Percentiles rank a stretch among this genome's conserved stretches.
Conservation (phyloP, 2,113 vertebrate genomes). For the Cnemophilus loriae region DNA sequence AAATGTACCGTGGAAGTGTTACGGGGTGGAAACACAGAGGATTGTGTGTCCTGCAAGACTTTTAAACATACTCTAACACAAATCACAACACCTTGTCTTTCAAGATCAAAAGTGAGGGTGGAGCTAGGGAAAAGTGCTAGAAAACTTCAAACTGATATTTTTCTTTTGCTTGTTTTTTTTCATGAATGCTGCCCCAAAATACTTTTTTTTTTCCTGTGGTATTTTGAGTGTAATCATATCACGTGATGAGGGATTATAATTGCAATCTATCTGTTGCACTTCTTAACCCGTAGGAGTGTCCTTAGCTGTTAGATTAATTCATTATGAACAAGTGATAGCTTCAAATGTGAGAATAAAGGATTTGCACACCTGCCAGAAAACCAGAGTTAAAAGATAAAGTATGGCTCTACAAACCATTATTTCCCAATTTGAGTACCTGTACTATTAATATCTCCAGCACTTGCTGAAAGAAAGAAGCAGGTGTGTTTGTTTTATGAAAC, state of each 20-base stretch:
- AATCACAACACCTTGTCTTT: background rate
- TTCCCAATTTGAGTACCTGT: background rate
- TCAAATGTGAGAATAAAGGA: background rate
- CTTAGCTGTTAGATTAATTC: background rate
- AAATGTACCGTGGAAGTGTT: background rate
- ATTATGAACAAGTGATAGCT: background rate
- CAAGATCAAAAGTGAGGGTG: background rate
- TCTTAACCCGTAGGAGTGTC: background rate
- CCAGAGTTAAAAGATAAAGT: background rate
- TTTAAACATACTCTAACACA: background rate
- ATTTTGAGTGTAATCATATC: background rate
- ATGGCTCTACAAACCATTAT: background rate
- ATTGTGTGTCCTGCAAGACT: background rate
- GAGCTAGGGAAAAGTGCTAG: background rate
- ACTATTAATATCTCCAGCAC: background rate
- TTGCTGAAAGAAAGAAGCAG: slow-evolving; percentile 17
- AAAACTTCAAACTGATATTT: background rate
- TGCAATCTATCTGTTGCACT: background rate
- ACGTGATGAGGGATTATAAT: background rate
- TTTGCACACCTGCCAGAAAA: background rate
- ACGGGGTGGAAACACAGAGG: background rate
- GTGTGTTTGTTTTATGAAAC: background rate
- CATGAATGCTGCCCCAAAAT: background rate
- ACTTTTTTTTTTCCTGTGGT: background rate
- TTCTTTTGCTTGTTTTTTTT: background rate